Base-by-base conservation (phyloP, 2,888 invertebrate genomes). In the Osmoderma eremita region DNA sequence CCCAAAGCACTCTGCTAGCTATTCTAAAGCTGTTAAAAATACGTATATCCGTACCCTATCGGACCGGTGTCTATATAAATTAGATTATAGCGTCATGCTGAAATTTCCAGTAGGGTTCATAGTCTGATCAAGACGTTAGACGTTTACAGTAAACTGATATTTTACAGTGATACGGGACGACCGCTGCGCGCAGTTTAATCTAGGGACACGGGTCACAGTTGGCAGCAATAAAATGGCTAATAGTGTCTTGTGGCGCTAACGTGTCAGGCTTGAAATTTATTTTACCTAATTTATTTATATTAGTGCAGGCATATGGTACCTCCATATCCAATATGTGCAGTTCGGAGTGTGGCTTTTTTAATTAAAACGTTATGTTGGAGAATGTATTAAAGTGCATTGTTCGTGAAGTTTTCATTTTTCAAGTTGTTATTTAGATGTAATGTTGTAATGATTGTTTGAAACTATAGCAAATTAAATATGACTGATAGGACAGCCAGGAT, bases 241-340 rank as follows among this genome's bases (percentile, higher is more conserved):
- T 77, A 75, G 77, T 74, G 75, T 76, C 77, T 77, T 74, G 75
- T 73, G 75, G 75, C 73, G 73, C 73, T 75, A 75, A 77, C 76
- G 72, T 75, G 77, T 75, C 73, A 75, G 75, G 73, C 75, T 77
- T 77, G 74, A 77, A 73, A 78, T 78, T 78, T 77, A 78, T 78
- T 76, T 49, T 74, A 71, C 71, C 74, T 77, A 76, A 78, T 79
- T 77, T 78, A 79, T 76, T 77, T 77, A 76, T 73, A 75, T 73
- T 73, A 69, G 72, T 65, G 72, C 73, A 73, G 75, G 74, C 78
- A 79, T 78, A 78, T 78, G 64, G 64, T 24, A 10, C 30, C 30
- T 30, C 30, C 30, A 30, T 30, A 30, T 6, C 30, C 30, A 30
- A 30, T 30, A 30, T 30, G 30, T 30, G 30, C 30, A 30, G 30